Evolutionary conservation across 2,113 vertebrate genomes (phyloP).

Genomic region (Anser brachyrhynchus): DNA sequence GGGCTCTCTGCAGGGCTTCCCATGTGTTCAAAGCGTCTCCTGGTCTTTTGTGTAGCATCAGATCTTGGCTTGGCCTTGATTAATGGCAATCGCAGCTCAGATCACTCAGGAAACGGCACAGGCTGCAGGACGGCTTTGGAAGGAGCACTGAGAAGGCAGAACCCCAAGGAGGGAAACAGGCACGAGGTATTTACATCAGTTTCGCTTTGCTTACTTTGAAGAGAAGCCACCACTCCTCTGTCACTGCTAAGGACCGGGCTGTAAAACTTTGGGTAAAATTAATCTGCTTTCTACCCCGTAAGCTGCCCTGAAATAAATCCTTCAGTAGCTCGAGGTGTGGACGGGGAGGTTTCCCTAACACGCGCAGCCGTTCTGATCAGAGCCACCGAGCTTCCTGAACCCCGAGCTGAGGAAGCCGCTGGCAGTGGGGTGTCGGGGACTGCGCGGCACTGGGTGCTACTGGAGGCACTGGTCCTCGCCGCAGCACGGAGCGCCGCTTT

Average conservation of each 20-base stretch:
- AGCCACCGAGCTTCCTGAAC: neutral
- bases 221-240: neutral
- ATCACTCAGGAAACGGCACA: neutral
- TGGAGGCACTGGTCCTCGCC: neutral
- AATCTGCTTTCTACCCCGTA: neutral
- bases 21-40: fast-evolving
- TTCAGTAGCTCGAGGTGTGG: neutral
- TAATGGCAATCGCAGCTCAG: neutral
- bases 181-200: fast-evolving
- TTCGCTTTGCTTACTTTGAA: neutral
- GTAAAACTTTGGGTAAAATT: neutral
- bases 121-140: neutral
- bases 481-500: fast-evolving
- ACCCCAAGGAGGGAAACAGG: neutral
- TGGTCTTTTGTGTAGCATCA: neutral
- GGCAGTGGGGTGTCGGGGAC: neutral
- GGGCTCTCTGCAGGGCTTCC: neutral
- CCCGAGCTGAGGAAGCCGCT: fast-evolving
- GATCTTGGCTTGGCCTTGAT: neutral
- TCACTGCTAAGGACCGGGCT: neutral
- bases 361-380: neutral
- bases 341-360: neutral
- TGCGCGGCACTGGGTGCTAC: neutral
- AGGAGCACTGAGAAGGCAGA: neutral
- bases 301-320: neutral